Base-by-base conservation (phyloP, 37 sponge, comb jelly and placozoan genomes). In the Petrosia ficiformis region DNA sequence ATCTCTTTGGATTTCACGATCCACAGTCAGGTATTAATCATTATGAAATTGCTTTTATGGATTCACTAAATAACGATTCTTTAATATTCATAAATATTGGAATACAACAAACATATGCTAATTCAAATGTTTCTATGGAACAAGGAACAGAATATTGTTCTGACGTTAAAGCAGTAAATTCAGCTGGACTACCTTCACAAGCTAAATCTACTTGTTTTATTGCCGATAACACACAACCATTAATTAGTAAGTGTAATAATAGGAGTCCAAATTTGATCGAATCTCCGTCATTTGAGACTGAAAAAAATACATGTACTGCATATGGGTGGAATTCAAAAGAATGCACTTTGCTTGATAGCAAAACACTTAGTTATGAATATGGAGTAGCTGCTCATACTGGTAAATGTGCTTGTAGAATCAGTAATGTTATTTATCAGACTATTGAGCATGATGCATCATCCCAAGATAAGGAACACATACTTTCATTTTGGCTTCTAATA, bases 1-100 rank as follows among this genome's bases (percentile, higher is more conserved):
- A 74, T 30, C 87, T 84, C 84, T 70, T 44, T 36, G 93, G 89
- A 11, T 92, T 92, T 70, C 66, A 71, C 64, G 89, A 88, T 58
- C 70, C 84, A 25, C 69, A 78, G 36, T 81, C 89, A 3, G 40
- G 65, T 29, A 88, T 93, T 38, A 32, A 77, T 42, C 79, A 77
- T 38, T 93, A 84, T 58, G 86, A 84, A 39, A 43, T 93, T 39
- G 60, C 70, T 22, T 29, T 48, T 5, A 44, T 74, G 26, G 31
- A 14, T 39, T 32, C 21, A 0, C 82, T 25, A 6, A 70, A 72
- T 0, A 39, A 34, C 5, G 41, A 19, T 14, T 16, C 32, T 0
- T 40, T 52, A 34, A 2, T 3, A 34, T 93, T 70, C 42, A 24
- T 29, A 0, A 44, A 77, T 34, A 73, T 93, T 26, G 93, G 93